Evolutionary conservation across 2,113 vertebrate genomes (phyloP).

Genomic region (Scortum barcoo): DNA sequence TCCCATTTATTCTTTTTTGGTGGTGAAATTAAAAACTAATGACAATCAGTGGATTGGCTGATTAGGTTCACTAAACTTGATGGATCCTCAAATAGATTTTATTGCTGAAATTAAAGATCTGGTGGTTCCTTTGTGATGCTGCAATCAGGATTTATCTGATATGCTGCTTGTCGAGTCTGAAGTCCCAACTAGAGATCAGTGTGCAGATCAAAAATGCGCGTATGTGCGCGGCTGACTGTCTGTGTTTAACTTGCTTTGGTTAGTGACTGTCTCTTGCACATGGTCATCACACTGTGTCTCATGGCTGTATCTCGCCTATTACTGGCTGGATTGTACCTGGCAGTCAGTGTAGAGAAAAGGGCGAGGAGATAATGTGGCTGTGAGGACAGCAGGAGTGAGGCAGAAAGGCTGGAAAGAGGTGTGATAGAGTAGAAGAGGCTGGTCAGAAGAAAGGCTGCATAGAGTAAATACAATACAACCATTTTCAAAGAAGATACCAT

Average conservation of each 20-base stretch:
- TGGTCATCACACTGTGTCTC: background rate
- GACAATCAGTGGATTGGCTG: background rate
- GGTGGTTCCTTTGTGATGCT: background rate
- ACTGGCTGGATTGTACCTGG: background rate
- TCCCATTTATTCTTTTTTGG: background rate
- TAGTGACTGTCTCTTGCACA: background rate
- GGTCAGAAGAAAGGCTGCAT: background rate
- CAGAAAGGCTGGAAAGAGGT: background rate
- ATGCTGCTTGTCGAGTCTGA: too few relatives aligned
- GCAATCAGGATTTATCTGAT: too few relatives aligned
- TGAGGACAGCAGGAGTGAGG: background rate
- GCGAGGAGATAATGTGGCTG: background rate
- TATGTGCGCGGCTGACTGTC: too few relatives aligned
- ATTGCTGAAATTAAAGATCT: background rate
- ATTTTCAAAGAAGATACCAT: background rate
- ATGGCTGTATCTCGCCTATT: background rate
- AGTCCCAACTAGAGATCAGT: too few relatives aligned
- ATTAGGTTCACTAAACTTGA: background rate
- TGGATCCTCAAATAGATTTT: background rate
- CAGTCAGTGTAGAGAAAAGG: background rate
- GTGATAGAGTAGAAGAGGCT: background rate
- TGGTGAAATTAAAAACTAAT: too few relatives aligned
- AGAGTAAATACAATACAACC: background rate
- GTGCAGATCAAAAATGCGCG: too few relatives aligned
- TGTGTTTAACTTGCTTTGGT: background rate